Conservation (phyloP, 2,113 vertebrate genomes). For the Colius striatus region DNA sequence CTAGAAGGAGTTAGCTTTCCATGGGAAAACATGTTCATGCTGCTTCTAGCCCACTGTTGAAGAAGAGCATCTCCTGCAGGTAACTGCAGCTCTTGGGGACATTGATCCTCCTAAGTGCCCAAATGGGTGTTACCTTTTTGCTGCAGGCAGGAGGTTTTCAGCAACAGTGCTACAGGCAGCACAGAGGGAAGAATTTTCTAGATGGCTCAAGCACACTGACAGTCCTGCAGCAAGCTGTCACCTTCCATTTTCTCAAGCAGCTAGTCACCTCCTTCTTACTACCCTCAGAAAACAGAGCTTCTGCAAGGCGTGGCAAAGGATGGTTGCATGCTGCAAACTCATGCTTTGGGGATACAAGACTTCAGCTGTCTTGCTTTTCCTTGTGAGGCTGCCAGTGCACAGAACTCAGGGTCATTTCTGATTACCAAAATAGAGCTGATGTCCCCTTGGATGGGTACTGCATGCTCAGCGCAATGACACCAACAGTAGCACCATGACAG, state of each 20-base stretch:
- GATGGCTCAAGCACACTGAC: neutral
- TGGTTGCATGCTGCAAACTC: fast-evolving
- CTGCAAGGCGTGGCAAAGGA: neutral
- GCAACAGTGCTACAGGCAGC: neutral
- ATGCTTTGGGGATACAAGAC: neutral
- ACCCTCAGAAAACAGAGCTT: fast-evolving
- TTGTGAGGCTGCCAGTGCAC: neutral
- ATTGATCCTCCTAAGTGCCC: neutral
- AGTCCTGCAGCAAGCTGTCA: neutral
- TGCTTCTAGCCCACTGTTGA: neutral
- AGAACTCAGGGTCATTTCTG: neutral
- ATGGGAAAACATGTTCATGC: neutral
- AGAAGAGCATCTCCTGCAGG: neutral
- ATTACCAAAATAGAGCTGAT: neutral
- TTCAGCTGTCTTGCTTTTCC: neutral
- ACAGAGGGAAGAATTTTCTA: neutral
- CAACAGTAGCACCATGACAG: neutral
- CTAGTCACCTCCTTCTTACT: neutral
- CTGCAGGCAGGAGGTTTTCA: neutral
- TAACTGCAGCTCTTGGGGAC: neutral
- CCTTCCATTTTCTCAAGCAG: neutral
- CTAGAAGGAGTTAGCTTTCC: neutral
- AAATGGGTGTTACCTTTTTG: neutral
- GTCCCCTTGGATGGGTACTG: neutral
- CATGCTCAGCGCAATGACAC: fast-evolving